Base-by-base conservation (phyloP, 2,888 invertebrate species). In the Agrilus mali region DNA sequence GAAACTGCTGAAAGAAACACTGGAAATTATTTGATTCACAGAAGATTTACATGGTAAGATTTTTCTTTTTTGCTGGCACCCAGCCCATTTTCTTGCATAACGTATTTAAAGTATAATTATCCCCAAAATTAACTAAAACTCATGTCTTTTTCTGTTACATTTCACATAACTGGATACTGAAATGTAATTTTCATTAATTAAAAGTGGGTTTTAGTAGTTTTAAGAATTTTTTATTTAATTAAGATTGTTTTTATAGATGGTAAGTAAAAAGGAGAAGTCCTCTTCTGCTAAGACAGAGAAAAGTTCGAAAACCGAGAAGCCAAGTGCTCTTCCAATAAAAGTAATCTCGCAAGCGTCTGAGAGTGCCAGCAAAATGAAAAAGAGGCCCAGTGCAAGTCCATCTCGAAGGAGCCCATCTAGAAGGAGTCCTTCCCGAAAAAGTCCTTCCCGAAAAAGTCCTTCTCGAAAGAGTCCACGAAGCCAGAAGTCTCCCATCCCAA, bases 261-360 rank as follows among this genome's bases (percentile, higher is more conserved):
- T 37, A 20, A 37, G 20, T 17, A 37, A 15, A 15, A 46, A 45
- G 14, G 41, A 48, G 10, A 36, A 49, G 33, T 47, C 51, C 10
- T 46, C 50, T 15, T 39, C 50, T 16, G 40, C 42, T 16, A 50
- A 50, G 38, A 48, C 47, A 22, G 42, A 49, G 7, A 43, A 45
- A 33, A 42, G 38, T 8, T 43, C 36, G 36, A 44, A 35, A 41
- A 7, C 32, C 1, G 39, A 42, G 12, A 45, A 41, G 16, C 42
- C 39, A 17, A 42, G 43, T 33, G 36, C 33, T 42, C 22, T 13
- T 33, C 36, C 38, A 20, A 33, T 22, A 33, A 36, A 10, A 13
- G 27, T 40, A 20, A 14, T 15, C n/a, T 36, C 40, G 13, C 10
- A 14, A 5, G 36, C 33, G 13, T 20, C 40, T 13, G 31, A 32